Evolutionary conservation across 2,888 invertebrate genomes (phyloP), one percentile per base, ranked within the genome.

Genomic region (Pristionchus maxplancki): DNA sequence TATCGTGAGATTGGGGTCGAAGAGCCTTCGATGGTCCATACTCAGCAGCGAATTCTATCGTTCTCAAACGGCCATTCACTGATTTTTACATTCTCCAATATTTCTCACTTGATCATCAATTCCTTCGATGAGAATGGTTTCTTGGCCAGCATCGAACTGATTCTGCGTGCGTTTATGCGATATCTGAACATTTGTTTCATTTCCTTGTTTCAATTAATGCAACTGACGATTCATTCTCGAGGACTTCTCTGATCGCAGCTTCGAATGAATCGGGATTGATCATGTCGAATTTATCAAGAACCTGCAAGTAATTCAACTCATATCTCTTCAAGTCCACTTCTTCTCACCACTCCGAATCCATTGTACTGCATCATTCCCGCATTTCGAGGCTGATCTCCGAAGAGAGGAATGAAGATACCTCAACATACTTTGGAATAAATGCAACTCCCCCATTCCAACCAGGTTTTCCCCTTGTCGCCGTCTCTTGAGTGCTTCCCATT

Each of bases 11-110:
- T n/a, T 83, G 83, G 9, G 83, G 83, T n/a, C 83, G 50, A 20
- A 83, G 83, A 3, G 83, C 83, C 9, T 24, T 28, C n/a, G 83
- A 83, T 17, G 83, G 83, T n/a, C 83, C 83, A n/a, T 53, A 83
- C 28, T 83, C 83, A 24, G 83, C 83, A 53, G 83, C 83, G 83
- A 83, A 83, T 83, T 83, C 83, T 20, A 83, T 44, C 6, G 78
- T 78, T 48, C 78, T 78, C 44, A 48, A 78, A 20, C 1, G 37
- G 53, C 3, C 9, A 44, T 48, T 24, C 0, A 74, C 24, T 74
- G 40, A 9, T 5, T n/a, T 44, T 15, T n/a, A 9, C 44, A n/a
- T 20, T 40, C 37, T 40, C 17, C 4, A 6, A 20, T 74, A 6
- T 31, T 31, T n/a, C 78, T 48, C 44, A 78, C 78, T 78, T 78